Percentiles rank a stretch among this genome's conserved stretches.
These are phyloP conservation scores for Ictidomys tridecemlineatus DNA, from an alignment of 2,113 vertebrate species.

Conservation along the genomic window DNA sequence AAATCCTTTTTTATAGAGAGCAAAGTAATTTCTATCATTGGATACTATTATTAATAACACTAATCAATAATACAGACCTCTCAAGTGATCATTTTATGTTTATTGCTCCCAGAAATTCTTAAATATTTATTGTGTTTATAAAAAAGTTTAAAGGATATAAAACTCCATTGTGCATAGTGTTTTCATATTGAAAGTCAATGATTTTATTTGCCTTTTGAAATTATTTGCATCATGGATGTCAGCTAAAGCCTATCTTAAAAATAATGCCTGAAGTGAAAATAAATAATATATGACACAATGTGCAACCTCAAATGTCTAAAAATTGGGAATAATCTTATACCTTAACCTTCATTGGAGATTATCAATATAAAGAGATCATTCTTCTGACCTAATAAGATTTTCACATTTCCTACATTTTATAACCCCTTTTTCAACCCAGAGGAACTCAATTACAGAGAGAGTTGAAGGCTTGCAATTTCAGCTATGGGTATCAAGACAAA, in stretches of 20 bases:
- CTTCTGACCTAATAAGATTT: neutral
- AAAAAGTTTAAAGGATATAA: neutral
- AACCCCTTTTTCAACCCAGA: neutral
- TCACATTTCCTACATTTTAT: neutral
- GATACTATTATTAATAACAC: neutral
- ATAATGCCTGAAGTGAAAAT: slow-evolving; percentile 5
- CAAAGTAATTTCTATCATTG: neutral
- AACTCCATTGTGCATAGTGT: neutral
- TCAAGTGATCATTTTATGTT: neutral
- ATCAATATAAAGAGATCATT: neutral
- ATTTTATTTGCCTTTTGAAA: neutral
- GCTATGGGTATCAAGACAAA: neutral
- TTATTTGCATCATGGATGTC: neutral
- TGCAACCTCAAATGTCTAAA: neutral
- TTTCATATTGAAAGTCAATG: neutral
- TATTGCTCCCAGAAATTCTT: neutral
- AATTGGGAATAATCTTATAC: neutral
- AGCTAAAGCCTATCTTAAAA: neutral
- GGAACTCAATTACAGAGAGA: neutral
- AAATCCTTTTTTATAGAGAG: neutral
- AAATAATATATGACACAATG: neutral
- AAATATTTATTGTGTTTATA: neutral
- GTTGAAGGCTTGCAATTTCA: neutral
- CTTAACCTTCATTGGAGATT: neutral
- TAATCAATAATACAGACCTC: neutral